phyloP scores from a whole-genome alignment of 2,113 vertebrate species.

The Seriola quinqueradiata region DNA sequence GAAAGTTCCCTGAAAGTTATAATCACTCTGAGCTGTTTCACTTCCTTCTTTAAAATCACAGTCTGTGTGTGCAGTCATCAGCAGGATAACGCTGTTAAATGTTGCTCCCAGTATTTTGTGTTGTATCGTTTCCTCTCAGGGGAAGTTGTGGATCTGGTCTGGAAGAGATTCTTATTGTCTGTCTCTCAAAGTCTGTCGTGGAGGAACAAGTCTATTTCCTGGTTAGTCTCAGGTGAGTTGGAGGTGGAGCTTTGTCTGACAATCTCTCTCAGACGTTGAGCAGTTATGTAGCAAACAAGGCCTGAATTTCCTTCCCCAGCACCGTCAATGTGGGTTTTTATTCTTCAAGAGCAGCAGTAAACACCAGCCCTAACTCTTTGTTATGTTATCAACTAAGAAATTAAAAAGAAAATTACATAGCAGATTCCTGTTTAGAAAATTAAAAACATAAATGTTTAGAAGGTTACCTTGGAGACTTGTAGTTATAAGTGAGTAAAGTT shows the following conservation, averaged over 20 bases:
- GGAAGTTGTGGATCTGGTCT: neutral
- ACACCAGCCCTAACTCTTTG: no score
- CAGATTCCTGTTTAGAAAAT: no score
- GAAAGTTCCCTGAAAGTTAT: neutral
- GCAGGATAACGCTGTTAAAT: neutral
- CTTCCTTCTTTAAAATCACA: neutral
- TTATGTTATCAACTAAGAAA: no score
- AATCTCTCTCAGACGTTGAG: neutral
- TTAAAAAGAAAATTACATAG: no score
- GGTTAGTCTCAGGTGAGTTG: slow-evolving; percentile 3
- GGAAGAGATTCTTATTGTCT: neutral
- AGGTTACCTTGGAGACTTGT: no score
- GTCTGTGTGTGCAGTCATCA: neutral
- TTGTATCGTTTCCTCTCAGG: neutral
- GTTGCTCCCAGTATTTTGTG: neutral
- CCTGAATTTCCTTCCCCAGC: neutral
- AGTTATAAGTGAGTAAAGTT: no score
- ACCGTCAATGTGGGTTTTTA: neutral
- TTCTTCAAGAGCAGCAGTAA: no score
- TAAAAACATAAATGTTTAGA: no score
- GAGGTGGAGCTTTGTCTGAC: slow-evolving; percentile 15
- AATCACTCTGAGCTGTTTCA: neutral
- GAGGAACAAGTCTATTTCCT: neutral
- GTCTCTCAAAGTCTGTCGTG: neutral
- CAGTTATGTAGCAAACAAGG: neutral